Evolutionary conservation across 2,888 invertebrate genomes (phyloP).

Genomic region (Polydesmus complanatus): DNA sequence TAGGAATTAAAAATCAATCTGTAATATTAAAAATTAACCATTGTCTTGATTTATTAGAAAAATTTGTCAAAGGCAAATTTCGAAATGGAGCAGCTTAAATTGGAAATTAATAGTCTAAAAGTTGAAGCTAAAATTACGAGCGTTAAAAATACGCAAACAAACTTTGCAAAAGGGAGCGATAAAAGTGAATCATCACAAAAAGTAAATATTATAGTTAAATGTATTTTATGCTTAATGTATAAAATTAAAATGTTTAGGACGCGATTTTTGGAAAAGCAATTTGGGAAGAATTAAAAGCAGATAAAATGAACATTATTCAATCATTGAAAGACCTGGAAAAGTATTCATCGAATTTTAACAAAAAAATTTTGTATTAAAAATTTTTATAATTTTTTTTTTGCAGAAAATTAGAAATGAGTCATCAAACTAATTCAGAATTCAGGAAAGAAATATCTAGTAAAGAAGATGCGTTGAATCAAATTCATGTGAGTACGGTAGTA

Average conservation of each 20-base stretch:
- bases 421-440: slow-evolving; percentile 9
- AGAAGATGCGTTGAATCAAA: slow-evolving; percentile 8
- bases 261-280: too few relatives aligned
- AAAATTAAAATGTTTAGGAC: too few relatives aligned
- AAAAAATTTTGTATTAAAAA: too few relatives aligned
- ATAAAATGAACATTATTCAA: slow-evolving; percentile 5
- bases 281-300: slow-evolving; percentile 9
- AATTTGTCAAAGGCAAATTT: background rate
- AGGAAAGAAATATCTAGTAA: slow-evolving; percentile 7
- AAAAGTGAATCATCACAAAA: background rate
- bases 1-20: background rate
- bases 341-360: too few relatives aligned
- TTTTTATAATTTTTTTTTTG: background rate
- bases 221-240: too few relatives aligned
- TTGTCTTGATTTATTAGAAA: background rate
- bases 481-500: slow-evolving; percentile 1
- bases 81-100: background rate
- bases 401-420: slow-evolving; percentile 12
- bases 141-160: background rate
- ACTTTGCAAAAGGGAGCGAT: background rate
- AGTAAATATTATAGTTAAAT: too few relatives aligned
- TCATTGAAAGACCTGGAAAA: slow-evolving; percentile 8
- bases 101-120: background rate
- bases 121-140: background rate
- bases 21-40: too few relatives aligned